Evolutionary conservation across 2,888 invertebrate species (phyloP), one percentile per base, ranked within the genome.

Genomic region (Ypsolopha scabrella): DNA sequence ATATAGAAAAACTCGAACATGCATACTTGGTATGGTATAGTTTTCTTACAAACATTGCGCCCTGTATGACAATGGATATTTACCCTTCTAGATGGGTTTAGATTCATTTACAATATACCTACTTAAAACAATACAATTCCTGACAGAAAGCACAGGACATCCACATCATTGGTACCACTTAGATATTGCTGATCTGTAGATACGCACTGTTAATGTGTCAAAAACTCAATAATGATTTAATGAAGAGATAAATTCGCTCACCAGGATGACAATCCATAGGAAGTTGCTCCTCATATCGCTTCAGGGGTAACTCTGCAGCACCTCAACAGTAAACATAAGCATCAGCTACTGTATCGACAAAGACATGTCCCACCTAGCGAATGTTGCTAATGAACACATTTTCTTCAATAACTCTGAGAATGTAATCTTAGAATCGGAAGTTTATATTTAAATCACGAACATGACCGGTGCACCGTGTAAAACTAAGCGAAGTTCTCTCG

Each of bases 281-380:
- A 73, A 61, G 63, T 68, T 65, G 78, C 70, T 70, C 75, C 68
- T 72, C 85, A 86, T 86, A 72, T 80, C 82, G 81, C 69, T 63
- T 67, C 67, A 63, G 65, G 69, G 9, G 62, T 60, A 64, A 62
- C 61, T 57, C 54, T 55, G 61, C 60, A 61, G 65, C 72, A 74
- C 71, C 61, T 58, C 62, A 67, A 64, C 70, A 66, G 69, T 66
- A 67, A 67, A 63, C 62, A 24, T 24, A 24, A 24, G 24, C 60
- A 60, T 62, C 67, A 65, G 34, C 72, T 83, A 85, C 69, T 85
- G 82, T 77, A 83, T 83, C 63, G 81, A 83, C 72, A 83, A 68
- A 59, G 81, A 80, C 83, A 83, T 83, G 70, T 80, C 85, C 80
- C 80, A 81, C 73, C 60, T 70, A 57, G 69, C 75, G 60, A 70